Conservation (phyloP, 2,797 vertebrate species). For the Phataginus tricuspis region DNA sequence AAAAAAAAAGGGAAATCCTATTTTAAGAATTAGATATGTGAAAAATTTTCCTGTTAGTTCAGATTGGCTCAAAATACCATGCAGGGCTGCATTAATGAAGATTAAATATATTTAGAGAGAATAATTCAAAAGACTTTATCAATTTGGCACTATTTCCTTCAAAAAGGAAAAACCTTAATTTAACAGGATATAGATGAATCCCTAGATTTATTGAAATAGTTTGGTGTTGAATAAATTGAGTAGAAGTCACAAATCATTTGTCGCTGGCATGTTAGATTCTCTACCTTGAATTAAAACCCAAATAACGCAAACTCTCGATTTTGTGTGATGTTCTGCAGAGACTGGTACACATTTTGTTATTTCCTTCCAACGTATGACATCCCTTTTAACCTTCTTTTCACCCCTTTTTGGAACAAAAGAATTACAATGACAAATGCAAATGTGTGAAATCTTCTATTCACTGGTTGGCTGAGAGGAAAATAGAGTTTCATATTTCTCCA, state of each 20-base stretch:
- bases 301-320: constrained; percentile 71
- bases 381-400: constrained; percentile 75
- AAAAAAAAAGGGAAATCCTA: constrained; percentile 56
- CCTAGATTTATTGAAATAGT: constrained; percentile 75
- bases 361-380: constrained; percentile 67
- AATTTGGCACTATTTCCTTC: constrained; percentile 77
- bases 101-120: constrained; percentile 82
- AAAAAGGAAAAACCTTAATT: constrained; percentile 77
- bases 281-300: constrained; percentile 70
- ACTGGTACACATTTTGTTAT: constrained; percentile 70
- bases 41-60: constrained; percentile 69
- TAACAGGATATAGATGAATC: constrained; percentile 79
- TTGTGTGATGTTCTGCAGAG: constrained; percentile 40
- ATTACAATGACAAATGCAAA: constrained; percentile 76
- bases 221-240: constrained; percentile 74
- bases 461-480: constrained; percentile 57
- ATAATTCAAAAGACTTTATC: constrained; percentile 80
- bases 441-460: constrained; percentile 42
- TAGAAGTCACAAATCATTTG: constrained; percentile 75
- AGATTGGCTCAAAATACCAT: constrained; percentile 75
- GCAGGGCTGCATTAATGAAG: constrained; percentile 79
- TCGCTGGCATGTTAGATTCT: constrained; percentile 64
- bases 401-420: constrained; percentile 79
- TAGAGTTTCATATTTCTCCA: neutral
- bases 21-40: constrained; percentile 76